Percentiles rank a stretch among this genome's conserved stretches.
Conservation (phyloP, 2,113 vertebrate species). For the Calyptommatus sinebrachiatus region DNA sequence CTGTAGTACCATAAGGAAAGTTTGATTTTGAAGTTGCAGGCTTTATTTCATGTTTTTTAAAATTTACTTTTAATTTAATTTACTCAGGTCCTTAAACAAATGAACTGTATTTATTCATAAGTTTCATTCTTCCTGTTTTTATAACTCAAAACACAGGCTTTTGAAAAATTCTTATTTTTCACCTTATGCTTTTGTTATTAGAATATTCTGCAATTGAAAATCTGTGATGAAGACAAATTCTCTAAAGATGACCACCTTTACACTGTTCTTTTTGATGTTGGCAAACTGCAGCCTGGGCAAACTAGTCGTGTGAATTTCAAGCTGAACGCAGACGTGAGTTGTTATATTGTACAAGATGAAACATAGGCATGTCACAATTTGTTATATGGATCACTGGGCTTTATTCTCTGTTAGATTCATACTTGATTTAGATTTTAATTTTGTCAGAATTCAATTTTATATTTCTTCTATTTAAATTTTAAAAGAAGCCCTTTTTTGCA, state of each 20-base stretch:
- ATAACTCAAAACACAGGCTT: neutral
- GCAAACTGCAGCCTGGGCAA: conserved; percentile 70
- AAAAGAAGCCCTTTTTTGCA: neutral
- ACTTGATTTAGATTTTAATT: neutral
- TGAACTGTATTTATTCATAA: neutral
- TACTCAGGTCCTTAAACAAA: neutral
- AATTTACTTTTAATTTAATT: neutral
- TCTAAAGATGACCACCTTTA: conserved; percentile 75
- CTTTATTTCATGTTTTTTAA: neutral
- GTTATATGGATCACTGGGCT: neutral
- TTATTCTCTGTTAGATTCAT: neutral
- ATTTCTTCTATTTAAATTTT: too few species aligned
- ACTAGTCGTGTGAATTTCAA: conserved; percentile 71
- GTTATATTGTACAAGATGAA: neutral
- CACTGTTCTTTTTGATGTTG: conserved; percentile 76
- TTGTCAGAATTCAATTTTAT: neutral
- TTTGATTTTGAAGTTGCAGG: neutral
- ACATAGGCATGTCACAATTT: neutral
- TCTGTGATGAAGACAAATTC: conserved; percentile 72
- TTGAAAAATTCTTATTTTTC: neutral
- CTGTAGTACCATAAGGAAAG: neutral
- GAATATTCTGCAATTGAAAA: conserved; percentile 73
- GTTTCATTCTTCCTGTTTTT: neutral
- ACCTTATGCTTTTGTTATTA: conserved; percentile 38
- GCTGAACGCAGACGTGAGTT: conserved; percentile 71